phyloP scores from a whole-genome alignment of 1,140 invertebrate genomes.

The Campodea augens region DNA sequence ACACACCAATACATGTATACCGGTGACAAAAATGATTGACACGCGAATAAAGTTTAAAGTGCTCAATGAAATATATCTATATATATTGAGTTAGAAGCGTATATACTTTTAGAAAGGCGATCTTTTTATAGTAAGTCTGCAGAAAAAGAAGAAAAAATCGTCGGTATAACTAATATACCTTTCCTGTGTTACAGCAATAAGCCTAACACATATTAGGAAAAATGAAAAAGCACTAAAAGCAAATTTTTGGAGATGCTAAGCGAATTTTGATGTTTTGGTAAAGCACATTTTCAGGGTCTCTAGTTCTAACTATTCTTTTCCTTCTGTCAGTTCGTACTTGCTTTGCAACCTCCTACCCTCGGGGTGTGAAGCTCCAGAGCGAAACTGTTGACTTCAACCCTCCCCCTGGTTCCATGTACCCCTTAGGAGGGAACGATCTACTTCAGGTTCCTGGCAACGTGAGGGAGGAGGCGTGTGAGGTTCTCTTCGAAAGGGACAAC shows the following conservation, averaged over 20 bases:
- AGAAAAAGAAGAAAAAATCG: neutral
- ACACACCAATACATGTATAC: no score
- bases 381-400: conserved; percentile 19
- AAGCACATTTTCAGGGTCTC: conserved; percentile 39
- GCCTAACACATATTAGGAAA: conserved; percentile 4
- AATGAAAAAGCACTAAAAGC: conserved; percentile 6
- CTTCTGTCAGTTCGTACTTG: conserved; percentile 38
- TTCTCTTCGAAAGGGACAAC: conserved; percentile 64
- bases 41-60: no score
- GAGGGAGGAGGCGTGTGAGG: conserved; percentile 58
- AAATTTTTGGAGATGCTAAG: conserved; percentile 6
- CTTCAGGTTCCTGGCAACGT: conserved; percentile 42
- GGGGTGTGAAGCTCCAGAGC: conserved; percentile 36
- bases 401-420: conserved; percentile 39
- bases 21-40: no score
- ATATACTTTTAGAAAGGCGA: no score
- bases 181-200: conserved; percentile 7
- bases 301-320: no score
- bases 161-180: neutral
- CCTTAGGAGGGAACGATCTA: conserved; percentile 37
- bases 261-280: neutral
- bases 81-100: no score
- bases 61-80: no score
- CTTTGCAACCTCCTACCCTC: conserved; percentile 56
- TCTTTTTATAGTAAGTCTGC: no score